Percentiles rank a stretch among this genome's conserved stretches.
phyloP scores from a whole-genome alignment of 92 coral and sea anemone species.

The Montipora capitata region DNA sequence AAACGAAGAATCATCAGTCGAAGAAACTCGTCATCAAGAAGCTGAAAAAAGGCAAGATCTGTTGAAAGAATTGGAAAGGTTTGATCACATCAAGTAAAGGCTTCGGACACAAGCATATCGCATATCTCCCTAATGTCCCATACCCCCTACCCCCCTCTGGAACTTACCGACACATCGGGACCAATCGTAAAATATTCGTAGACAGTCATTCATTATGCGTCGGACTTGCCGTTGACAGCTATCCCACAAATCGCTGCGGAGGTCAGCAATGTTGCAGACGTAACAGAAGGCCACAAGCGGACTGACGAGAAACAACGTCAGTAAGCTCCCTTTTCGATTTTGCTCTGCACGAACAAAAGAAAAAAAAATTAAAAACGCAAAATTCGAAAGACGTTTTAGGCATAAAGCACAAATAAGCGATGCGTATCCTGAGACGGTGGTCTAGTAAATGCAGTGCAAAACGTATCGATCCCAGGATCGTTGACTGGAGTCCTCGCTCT shows the following conservation, averaged over 20 bases:
- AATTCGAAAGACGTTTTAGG: too few relatives aligned
- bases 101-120: not conserved
- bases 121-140: not conserved
- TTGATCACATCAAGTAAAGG: not conserved
- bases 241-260: conserved; percentile 97
- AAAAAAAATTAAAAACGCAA: not conserved
- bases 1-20: conserved; percentile 89
- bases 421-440: too few relatives aligned
- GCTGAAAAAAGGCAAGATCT: conserved; percentile 90
- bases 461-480: too few relatives aligned
- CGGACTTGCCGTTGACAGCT: conserved; percentile 92
- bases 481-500: too few relatives aligned
- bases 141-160: not conserved
- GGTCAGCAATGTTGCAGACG: conserved; percentile 87
- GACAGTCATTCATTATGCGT: conserved; percentile 82
- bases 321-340: conserved; percentile 93
- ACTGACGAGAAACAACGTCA: conserved; percentile 92
- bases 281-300: conserved; percentile 93
- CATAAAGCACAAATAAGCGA: too few relatives aligned
- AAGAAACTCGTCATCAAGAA: conserved; percentile 92
- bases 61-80: conserved; percentile 6
- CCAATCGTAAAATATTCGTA: conserved; percentile 85
- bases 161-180: conserved; percentile 93
- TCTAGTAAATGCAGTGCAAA: too few relatives aligned
- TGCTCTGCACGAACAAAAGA: conserved; percentile 64